These are phyloP conservation scores for Melipona beecheii DNA, from an alignment of 2,888 invertebrate genomes.

Conservation along the genomic window DNA sequence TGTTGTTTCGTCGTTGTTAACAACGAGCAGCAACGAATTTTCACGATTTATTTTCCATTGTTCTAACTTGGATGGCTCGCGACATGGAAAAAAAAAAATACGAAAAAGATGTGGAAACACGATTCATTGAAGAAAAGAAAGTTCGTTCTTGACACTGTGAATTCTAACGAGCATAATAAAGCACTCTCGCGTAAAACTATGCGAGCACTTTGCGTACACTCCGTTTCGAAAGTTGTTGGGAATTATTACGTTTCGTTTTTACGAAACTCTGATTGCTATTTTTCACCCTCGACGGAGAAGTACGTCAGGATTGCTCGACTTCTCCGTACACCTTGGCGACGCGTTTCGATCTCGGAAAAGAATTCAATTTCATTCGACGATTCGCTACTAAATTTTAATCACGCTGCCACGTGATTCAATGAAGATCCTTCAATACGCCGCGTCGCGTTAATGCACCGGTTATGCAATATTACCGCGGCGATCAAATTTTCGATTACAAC, in stretches of 20 bases:
- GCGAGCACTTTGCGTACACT: too few relatives aligned
- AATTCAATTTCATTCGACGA: not conserved
- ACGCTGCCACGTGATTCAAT: not conserved
- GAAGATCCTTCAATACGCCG: not conserved
- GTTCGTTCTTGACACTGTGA: not conserved
- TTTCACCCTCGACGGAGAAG: not conserved
- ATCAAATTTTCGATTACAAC: conserved; percentile 51
- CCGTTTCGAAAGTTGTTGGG: too few relatives aligned
- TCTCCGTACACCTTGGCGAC: too few relatives aligned
- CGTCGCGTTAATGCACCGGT: conserved; percentile 28
- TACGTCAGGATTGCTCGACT: not conserved
- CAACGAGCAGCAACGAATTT: too few relatives aligned
- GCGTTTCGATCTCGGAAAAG: too few relatives aligned
- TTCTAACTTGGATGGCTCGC: too few relatives aligned
- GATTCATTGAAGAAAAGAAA: not conserved
- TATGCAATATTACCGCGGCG: conserved; percentile 28
- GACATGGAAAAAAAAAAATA: too few relatives aligned
- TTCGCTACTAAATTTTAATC: conserved; percentile 13
- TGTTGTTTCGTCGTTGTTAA: not conserved
- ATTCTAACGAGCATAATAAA: not conserved
- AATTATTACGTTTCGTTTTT: not conserved
- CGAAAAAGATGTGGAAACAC: too few relatives aligned
- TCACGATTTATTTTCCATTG: too few relatives aligned
- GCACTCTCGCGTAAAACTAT: not conserved
- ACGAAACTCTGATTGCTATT: not conserved